Conservation (phyloP, 2,888 invertebrate species). For the Empis livida region DNA sequence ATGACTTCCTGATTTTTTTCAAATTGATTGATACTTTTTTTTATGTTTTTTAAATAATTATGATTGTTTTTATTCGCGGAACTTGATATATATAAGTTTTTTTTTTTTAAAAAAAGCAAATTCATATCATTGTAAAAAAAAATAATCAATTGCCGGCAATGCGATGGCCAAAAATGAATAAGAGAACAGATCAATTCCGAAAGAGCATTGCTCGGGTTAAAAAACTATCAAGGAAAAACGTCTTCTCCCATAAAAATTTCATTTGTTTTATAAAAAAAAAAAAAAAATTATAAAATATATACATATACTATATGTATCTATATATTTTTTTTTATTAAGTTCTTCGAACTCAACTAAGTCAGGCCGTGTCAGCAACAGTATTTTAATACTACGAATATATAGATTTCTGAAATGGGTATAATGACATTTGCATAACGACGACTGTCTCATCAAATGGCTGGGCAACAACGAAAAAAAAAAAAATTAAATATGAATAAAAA, state of each 20-base stretch:
- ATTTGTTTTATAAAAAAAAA: no score
- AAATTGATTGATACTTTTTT: no score
- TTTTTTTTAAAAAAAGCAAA: no score
- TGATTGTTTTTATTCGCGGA: no score
- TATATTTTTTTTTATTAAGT: background rate
- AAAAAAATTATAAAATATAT: no score
- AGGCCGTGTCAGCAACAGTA: background rate
- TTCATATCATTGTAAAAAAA: no score
- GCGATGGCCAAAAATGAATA: background rate
- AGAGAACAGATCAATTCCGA: background rate
- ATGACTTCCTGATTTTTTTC: no score
- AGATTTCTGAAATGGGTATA: background rate
- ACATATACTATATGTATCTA: no score
- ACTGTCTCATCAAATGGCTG: background rate
- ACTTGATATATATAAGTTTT: no score
- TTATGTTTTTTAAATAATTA: no score
- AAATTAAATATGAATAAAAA: background rate
- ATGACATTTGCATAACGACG: slow-evolving; percentile 1
- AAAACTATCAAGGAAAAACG: slow-evolving; percentile 2
- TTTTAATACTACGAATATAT: background rate
- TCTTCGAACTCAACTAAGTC: background rate
- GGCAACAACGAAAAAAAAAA: background rate
- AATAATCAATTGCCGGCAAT: no score
- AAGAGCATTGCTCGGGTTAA: background rate
- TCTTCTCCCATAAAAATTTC: background rate